Conservation (phyloP, 2,113 vertebrate species). For the Elaphurus davidianus region DNA sequence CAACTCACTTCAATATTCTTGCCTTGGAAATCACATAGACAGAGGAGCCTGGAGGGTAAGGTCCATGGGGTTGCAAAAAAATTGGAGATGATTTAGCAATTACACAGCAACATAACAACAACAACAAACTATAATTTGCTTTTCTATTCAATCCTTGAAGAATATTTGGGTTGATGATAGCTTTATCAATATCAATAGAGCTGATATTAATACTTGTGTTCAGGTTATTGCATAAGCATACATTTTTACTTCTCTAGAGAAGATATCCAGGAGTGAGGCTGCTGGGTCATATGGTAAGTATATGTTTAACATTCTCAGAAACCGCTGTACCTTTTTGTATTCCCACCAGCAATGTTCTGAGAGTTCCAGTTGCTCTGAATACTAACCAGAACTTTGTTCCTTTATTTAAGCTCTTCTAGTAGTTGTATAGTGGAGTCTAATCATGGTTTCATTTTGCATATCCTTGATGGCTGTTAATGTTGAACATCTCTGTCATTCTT, state of each 20-base stretch:
- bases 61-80: neutral
- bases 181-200: neutral
- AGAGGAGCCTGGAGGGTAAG: neutral
- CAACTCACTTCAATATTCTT: neutral
- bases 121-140: neutral
- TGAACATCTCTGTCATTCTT: neutral
- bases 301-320: neutral
- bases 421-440: neutral
- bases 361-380: neutral
- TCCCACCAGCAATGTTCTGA: neutral
- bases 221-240: neutral
- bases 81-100: neutral
- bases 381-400: neutral
- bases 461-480: neutral
- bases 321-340: neutral
- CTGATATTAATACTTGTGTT: neutral
- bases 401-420: neutral
- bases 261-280: neutral
- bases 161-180: neutral
- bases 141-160: neutral
- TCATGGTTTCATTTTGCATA: neutral
- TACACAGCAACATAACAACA: neutral
- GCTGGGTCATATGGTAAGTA: neutral
- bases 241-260: neutral
- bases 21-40: neutral